A percentile compares a stretch with the other conserved stretches of the same genome.
These are phyloP conservation scores for Centroberyx gerrardi DNA, from an alignment of 2,797 vertebrate genomes.

Conservation along the genomic window DNA sequence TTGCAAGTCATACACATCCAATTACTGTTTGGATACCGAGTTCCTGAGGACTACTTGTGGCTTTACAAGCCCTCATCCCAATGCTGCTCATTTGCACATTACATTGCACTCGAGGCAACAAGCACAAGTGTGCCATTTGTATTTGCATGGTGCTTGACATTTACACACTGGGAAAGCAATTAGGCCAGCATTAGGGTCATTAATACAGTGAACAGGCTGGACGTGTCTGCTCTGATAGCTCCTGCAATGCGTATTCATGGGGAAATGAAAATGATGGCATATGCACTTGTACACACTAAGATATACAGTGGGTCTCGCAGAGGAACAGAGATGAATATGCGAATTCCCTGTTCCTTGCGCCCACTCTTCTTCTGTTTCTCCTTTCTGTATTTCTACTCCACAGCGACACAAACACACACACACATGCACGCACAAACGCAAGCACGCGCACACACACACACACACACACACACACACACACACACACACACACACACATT, in stretches of 20 bases:
- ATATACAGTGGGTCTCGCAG: constrained; percentile 25
- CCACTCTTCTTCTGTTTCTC: constrained; percentile 51
- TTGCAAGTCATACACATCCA: constrained; percentile 19
- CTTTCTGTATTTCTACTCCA: constrained; percentile 20
- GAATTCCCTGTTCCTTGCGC: constrained; percentile 27
- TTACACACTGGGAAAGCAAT: constrained; percentile 80
- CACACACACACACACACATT: neutral
- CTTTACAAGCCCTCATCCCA: constrained; percentile 40
- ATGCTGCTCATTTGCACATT: constrained; percentile 63
- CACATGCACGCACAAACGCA: neutral
- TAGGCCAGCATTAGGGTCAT: constrained; percentile 75
- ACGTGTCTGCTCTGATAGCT: constrained; percentile 60
- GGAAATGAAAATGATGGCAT: constrained; percentile 49
- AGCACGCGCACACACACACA: neutral
- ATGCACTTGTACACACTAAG: constrained; percentile 33
- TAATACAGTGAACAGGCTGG: constrained; percentile 68
- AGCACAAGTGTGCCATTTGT: constrained; percentile 70
- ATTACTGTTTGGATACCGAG: constrained; percentile 41
- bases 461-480: neutral
- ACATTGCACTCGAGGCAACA: constrained; percentile 66
- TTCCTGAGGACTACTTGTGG: constrained; percentile 61
- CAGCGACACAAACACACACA: neutral
- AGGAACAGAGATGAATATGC: constrained; percentile 29
- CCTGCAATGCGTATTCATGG: constrained; percentile 48
- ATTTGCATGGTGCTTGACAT: constrained; percentile 81